Evolutionary conservation across 2,888 invertebrate species (phyloP).

Genomic region (Imbricaverruca yamaguchii): DNA sequence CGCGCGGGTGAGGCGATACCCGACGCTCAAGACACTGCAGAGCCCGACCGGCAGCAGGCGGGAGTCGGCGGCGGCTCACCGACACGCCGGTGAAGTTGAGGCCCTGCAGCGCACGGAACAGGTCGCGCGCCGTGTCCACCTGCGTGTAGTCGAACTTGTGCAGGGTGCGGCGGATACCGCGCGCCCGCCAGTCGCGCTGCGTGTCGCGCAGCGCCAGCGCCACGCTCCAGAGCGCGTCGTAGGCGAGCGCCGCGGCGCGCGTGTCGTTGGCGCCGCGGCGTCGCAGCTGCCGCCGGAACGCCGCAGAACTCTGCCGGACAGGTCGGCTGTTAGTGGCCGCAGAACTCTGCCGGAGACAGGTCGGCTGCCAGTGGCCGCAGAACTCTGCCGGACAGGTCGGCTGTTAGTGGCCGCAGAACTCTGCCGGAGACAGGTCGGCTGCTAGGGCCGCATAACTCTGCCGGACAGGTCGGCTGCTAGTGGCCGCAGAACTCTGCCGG

Average conservation of each 20-base stretch:
- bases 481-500: too few relatives aligned
- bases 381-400: too few relatives aligned
- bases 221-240: conserved; percentile 59
- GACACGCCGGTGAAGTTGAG: conserved; percentile 77
- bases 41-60: conserved; percentile 36
- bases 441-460: too few relatives aligned
- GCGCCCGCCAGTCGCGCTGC: conserved; percentile 48
- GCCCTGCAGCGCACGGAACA: conserved; percentile 61
- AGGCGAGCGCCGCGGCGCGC: not conserved
- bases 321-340: too few relatives aligned
- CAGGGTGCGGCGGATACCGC: conserved; percentile 41
- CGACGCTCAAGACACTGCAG: too few relatives aligned
- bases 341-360: too few relatives aligned
- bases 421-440: too few relatives aligned
- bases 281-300: not conserved
- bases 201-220: conserved; percentile 64
- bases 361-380: too few relatives aligned
- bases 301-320: not conserved
- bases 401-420: too few relatives aligned
- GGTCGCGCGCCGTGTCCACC: conserved; percentile 61
- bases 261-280: not conserved
- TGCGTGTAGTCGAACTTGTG: conserved; percentile 64
- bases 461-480: too few relatives aligned
- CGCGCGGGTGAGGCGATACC: too few relatives aligned
- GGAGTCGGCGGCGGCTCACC: conserved; percentile 50